Evolutionary conservation across 2,797 vertebrate genomes (phyloP).

Genomic region (Rallus crepitans): DNA sequence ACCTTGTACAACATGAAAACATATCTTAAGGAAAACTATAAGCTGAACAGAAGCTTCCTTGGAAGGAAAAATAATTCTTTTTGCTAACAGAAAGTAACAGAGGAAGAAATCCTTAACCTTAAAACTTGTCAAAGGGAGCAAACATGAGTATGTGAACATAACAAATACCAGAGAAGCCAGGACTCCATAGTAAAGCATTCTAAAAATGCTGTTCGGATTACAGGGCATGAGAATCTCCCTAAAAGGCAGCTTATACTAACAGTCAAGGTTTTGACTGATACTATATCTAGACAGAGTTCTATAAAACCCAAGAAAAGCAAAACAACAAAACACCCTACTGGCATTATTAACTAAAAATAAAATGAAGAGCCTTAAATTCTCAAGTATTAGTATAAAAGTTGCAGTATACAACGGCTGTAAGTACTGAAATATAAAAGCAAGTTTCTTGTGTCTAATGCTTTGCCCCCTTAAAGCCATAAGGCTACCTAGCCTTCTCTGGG

Average conservation of each 20-base stretch:
- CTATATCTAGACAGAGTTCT: neutral
- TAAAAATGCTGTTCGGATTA: neutral
- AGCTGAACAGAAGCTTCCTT: slow-evolving; percentile 14
- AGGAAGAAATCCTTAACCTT: slow-evolving; percentile 7
- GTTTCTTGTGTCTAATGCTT: neutral
- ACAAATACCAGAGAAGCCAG: neutral
- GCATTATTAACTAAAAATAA: neutral
- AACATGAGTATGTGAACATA: neutral
- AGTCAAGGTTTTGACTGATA: neutral
- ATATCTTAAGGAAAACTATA: slow-evolving; percentile 1
- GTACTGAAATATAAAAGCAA: neutral
- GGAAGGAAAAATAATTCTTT: slow-evolving; percentile 19
- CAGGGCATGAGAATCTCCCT: neutral
- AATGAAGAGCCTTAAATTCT: neutral
- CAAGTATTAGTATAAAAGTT: neutral
- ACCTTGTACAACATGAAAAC: neutral
- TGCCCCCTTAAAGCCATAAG: neutral
- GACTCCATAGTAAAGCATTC: neutral
- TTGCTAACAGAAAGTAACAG: neutral
- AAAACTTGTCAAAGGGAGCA: neutral
- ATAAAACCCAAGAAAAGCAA: neutral
- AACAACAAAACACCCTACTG: neutral
- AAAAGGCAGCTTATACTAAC: neutral
- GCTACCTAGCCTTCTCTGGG: neutral
- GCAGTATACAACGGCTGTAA: neutral